Evolutionary conservation across 2,113 vertebrate species (phyloP), one percentile per base, ranked within the genome.

Genomic region (Plectropomus leopardus): DNA sequence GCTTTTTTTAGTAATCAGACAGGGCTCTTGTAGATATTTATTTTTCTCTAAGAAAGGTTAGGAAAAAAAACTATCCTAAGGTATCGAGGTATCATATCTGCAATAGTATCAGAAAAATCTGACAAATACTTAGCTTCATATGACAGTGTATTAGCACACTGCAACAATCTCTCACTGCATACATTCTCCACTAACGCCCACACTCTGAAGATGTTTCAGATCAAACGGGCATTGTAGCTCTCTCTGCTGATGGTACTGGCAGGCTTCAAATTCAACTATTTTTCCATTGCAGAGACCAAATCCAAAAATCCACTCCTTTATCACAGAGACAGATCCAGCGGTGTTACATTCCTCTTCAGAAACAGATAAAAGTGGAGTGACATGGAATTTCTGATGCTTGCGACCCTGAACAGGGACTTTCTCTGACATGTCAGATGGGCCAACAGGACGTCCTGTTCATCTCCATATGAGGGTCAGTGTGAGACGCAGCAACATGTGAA

Each of bases 341-440:
- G 58, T 40, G 11, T 36, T 59, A 21, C 32, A 59, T n/a, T 59
- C 11, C 58, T 14, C 32, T 23, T 23, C 21, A 40, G 58, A 15
- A 59, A 21, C 14, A 36, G 40, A 28, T 24, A 24, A 5, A 15
- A 1, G 13, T 21, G 23, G 44, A 40, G 36, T 9, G 36, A 40
- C 10, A 10, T 40, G 36, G 36, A 47, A 42, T 63, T 42, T 24
- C 34, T 61, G 40, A 30, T 11, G 44, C 23, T 67, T 19, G 17
- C 30, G 4, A 19, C 30, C 16, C 53, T 40, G 17, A 54, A 32
- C 21, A 34, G 42, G 24, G 36, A n/a, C 45, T 64, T 57, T 65
- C 53, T 73, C 64, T 16, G n/a, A 40, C n/a, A 26, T 50, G 6
- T 48, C n/a, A 84, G 28, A 68, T 19, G 28, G 45, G 7, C 48